A percentile compares a stretch with the other conserved stretches of the same genome.
Conservation (phyloP, 2,888 invertebrate genomes). For the Drosophila suboccidentalis region DNA sequence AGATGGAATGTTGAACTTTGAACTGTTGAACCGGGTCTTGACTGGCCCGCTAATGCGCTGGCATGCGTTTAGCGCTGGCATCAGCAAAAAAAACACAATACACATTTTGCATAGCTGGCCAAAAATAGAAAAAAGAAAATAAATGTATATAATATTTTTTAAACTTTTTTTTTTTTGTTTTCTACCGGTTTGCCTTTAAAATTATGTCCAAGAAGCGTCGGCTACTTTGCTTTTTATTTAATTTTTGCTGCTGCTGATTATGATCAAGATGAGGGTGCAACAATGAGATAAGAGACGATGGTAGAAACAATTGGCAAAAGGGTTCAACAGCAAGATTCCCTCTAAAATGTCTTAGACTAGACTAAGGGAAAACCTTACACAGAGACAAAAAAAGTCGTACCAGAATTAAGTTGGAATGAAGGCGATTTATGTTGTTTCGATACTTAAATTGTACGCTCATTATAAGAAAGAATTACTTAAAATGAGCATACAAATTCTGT, state of each 20-base stretch:
- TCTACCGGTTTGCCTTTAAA: constrained; percentile 15
- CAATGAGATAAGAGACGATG: constrained; percentile 1
- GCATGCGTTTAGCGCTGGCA: constrained; percentile 43
- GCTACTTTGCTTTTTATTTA: constrained; percentile 13
- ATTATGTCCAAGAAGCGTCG: constrained; percentile 32
- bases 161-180: constrained; percentile 22
- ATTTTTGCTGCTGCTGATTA: constrained; percentile 28
- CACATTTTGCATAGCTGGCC: constrained; percentile 5
- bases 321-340: constrained; percentile 9
- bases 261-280: constrained; percentile 32
- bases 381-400: no score
- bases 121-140: constrained; percentile 4
- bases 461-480: no score
- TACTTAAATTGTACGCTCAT: no score
- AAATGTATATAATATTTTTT: constrained; percentile 38
- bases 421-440: no score
- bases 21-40: constrained; percentile 42
- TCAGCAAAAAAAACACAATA: constrained; percentile 32
- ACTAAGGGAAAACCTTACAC: no score
- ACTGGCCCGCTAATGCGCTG: constrained; percentile 61
- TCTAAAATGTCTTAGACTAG: neutral
- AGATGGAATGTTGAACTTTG: constrained; percentile 72
- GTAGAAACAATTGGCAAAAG: neutral
- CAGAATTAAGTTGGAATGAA: no score
- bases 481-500: no score